phyloP scores from a whole-genome alignment of 1,140 invertebrate genomes.

The Ladona fulva region DNA sequence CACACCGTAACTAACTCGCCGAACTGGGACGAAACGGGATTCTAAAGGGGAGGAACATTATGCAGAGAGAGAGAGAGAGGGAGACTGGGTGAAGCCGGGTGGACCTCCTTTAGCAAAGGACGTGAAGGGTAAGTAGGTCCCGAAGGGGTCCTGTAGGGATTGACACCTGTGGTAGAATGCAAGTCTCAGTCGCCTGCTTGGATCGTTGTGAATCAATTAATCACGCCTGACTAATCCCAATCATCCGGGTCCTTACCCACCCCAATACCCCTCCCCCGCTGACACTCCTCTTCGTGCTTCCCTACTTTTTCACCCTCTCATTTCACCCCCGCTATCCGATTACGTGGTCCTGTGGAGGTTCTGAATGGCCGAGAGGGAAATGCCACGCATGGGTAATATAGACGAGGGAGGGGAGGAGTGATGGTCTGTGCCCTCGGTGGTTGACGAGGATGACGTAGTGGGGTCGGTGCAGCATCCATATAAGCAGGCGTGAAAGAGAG shows the following conservation, averaged over 20 bases:
- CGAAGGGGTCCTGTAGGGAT: background rate
- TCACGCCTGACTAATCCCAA: conserved; percentile 12
- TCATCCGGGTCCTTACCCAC: background rate
- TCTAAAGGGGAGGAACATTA: background rate
- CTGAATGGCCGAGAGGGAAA: background rate
- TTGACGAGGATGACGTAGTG: background rate
- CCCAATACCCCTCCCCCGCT: background rate
- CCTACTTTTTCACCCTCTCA: background rate
- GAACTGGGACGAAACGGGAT: background rate
- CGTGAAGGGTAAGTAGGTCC: background rate
- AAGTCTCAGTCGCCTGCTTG: conserved; percentile 10
- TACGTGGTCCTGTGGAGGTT: background rate
- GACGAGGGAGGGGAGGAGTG: background rate
- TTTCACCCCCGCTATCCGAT: background rate
- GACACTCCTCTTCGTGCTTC: background rate
- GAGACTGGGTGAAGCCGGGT: background rate
- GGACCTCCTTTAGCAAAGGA: background rate
- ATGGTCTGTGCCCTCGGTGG: background rate
- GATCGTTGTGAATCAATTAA: conserved; percentile 15
- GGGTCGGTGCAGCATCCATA: background rate
- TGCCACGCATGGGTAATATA: background rate
- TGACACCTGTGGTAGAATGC: conserved; percentile 14
- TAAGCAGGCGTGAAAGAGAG: background rate
- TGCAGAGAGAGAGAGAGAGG: background rate
- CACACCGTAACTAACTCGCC: background rate